Evolutionary conservation across 2,113 vertebrate genomes (phyloP), one percentile per base, ranked within the genome.

Genomic region (Origma solitaria): DNA sequence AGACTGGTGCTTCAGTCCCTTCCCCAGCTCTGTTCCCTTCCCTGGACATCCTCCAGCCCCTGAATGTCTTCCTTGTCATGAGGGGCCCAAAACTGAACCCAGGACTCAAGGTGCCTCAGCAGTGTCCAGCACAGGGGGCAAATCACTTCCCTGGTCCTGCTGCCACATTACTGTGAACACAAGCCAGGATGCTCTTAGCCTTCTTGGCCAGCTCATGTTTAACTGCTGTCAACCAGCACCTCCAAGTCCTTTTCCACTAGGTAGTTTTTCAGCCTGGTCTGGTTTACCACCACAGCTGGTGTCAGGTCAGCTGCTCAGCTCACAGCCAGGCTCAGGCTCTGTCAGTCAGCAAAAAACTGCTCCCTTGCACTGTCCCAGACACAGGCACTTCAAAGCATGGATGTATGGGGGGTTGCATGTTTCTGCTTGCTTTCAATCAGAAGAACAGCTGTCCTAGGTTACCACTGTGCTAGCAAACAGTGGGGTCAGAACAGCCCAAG

Each of bases 271-370:
- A 65, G n/a, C n/a, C 30, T 10, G 16, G 18, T 37, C 44, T 31
- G 25, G 22, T 49, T 73, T 78, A 57, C 54, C 0, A 0, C 24
- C 42, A 45, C 0, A 0, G 47, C 19, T 57, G 33, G 23, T 1
- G 6, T 27, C 44, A 30, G 51, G 49, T 22, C 16, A 30, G 22
- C 9, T 47, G 45, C 38, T 45, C 30, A 33, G 24, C 25, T 9
- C 13, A 33, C 11, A 33, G 56, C 18, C 2, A 2, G 85, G 19
- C 50, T 38, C 11, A 42, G 58, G 15, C 27, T 19, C 17, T 37
- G 12, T 18, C 70, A 79, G 56, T 15, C 12, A 31, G 53, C 61
- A 51, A 62, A 42, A 15, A 44, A 8, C 35, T 24, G 5, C 15
- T 28, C 27, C 53, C 64, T 38, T 33, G 38, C 7, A 3, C 38